These are phyloP conservation scores for Machimus atricapillus DNA, from an alignment of 2,888 invertebrate species.

Conservation along the genomic window DNA sequence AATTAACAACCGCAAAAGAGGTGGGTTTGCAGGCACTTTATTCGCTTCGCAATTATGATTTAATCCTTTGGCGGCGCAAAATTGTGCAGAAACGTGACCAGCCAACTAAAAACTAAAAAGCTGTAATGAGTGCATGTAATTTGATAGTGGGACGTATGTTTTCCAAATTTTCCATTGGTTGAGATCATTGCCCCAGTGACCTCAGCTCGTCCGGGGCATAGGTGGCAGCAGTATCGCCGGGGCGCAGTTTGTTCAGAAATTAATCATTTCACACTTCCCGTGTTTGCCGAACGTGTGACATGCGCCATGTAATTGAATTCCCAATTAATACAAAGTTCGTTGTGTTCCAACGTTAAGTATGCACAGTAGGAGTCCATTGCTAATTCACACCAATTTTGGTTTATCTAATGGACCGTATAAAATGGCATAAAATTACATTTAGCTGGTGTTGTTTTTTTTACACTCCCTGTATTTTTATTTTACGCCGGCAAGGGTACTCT, in stretches of 20 bases:
- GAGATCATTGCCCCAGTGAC: neutral
- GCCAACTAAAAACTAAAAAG: neutral
- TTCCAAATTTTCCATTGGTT: neutral
- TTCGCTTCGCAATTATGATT: neutral
- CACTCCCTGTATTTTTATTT: neutral
- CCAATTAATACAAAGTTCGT: neutral
- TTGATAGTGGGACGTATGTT: neutral
- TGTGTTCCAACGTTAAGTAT: neutral
- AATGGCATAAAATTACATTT: slow-evolving; percentile 1
- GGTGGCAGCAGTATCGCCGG: neutral
- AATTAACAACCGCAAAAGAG: neutral
- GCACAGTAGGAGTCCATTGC: neutral
- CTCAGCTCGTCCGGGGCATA: neutral
- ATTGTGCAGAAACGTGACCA: neutral
- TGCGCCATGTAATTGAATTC: neutral
- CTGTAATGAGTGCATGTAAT: neutral
- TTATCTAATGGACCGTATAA: slow-evolving; percentile 17
- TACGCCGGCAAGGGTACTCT: neutral
- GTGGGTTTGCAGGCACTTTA: neutral
- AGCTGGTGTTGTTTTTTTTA: neutral
- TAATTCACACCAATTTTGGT: slow-evolving; percentile 10
- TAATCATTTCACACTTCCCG: neutral
- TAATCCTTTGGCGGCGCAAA: neutral
- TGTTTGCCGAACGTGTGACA: slow-evolving; percentile 11
- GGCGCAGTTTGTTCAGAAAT: neutral